Evolutionary conservation across 2,113 vertebrate genomes (phyloP), one percentile per base, ranked within the genome.

Genomic region (Bujurquina vittata): DNA sequence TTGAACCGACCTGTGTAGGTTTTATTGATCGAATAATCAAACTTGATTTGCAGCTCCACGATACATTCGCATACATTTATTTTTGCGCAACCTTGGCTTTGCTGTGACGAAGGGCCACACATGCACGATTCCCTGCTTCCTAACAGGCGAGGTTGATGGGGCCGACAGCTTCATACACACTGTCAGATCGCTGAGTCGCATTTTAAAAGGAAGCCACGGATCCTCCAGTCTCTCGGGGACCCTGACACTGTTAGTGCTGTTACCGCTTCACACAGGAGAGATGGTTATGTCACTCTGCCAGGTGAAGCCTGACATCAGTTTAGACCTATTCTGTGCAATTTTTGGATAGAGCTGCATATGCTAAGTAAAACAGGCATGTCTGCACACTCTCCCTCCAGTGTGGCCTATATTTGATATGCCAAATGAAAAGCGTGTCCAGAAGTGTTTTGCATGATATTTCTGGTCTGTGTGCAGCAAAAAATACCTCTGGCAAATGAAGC

Each of bases 331-430:
- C 77, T 74, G 46, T 69, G 49, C 26, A 22, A 46, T 3, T 7
- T 65, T 43, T 17, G 52, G 40, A 77, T 37, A 31, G 43, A 22
- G 63, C 58, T 22, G 4, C 23, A 52, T 46, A n/a, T 52, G 18
- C 65, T n/a, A 40, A 31, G 11, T 20, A 57, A 10, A 35, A 52
- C 26, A 11, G 37, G 40, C 49, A 20, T 3, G 49, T 81, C 35
- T 5, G 12, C 10, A 49, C 49, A 6, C 65, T 2, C 69, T n/a
- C 40, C 20, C 69, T 37, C 33, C 6, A 12, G 1, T 52, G 58
- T 72, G 37, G 33, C 40, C 55, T 81, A 10, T 62, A 56, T 89
- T 84, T 73, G 74, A 76, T 77, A 60, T 60, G 61, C 52, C 18
- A 23, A 61, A 33, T 73, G 29, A 74, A 80, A 86, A 77, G 67